phyloP scores from a whole-genome alignment of 37 sponge, comb jelly and placozoan genomes.

The Petrosia ficiformis region DNA sequence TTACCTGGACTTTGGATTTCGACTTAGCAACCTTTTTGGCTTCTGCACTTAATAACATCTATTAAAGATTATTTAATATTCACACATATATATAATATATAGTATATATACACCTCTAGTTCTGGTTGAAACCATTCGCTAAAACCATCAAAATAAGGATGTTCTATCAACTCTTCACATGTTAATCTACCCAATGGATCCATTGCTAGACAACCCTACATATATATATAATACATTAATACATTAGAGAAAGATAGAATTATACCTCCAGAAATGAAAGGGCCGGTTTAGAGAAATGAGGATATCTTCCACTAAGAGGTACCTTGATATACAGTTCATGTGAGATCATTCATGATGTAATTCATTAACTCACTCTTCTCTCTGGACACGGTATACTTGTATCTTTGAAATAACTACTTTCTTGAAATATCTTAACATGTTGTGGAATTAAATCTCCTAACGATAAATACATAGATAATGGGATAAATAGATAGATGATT shows the following conservation, averaged over 20 bases:
- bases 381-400: slow-evolving; percentile 78
- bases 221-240: neutral
- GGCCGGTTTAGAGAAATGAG: slow-evolving; percentile 37
- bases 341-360: neutral
- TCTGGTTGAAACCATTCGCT: slow-evolving; percentile 94
- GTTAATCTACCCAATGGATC: slow-evolving; percentile 86
- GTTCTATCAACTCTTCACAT: slow-evolving; percentile 91
- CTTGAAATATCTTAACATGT: slow-evolving; percentile 86
- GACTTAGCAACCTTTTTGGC: slow-evolving; percentile 74
- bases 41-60: slow-evolving; percentile 67
- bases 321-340: slow-evolving; percentile 36
- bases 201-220: slow-evolving; percentile 83
- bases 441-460: slow-evolving; percentile 88
- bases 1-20: slow-evolving; percentile 53
- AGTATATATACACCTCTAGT: slow-evolving; percentile 51
- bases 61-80: neutral
- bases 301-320: slow-evolving; percentile 69
- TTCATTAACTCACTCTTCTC: slow-evolving; percentile 27
- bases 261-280: slow-evolving; percentile 84
- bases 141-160: slow-evolving; percentile 88
- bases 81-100: neutral
- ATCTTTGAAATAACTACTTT: slow-evolving; percentile 84
- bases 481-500: too few relatives aligned
- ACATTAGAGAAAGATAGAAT: slow-evolving; percentile 19
- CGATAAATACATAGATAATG: neutral